Conservation (phyloP, 2,888 invertebrate genomes). For the Trachelus troglodyta region DNA sequence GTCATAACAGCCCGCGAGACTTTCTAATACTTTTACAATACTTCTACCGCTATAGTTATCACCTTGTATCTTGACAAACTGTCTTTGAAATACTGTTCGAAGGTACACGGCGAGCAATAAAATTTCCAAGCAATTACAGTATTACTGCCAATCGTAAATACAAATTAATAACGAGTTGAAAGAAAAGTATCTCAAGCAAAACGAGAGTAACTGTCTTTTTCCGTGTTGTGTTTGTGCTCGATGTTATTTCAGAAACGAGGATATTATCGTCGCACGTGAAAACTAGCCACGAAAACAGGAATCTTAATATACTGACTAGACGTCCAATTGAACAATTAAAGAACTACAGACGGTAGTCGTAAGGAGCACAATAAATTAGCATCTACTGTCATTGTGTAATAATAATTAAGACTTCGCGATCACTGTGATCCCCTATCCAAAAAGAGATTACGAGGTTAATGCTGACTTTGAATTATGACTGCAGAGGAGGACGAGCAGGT, state of each 20-base stretch:
- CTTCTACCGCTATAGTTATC: neutral
- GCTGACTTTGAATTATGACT: neutral
- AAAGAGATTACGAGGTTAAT: neutral
- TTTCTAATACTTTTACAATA: neutral
- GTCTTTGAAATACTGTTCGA: neutral
- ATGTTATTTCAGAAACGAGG: slow-evolving; percentile 19
- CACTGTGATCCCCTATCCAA: neutral
- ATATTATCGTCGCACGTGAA: neutral
- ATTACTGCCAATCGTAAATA: neutral
- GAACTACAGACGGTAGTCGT: neutral
- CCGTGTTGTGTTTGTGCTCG: slow-evolving; percentile 13
- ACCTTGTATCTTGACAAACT: neutral
- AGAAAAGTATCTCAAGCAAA: neutral
- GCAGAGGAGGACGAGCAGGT: neutral
- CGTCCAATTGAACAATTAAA: slow-evolving; percentile 13
- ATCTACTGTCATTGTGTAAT: neutral
- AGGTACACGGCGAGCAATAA: neutral
- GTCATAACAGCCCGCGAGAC: neutral
- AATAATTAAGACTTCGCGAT: slow-evolving; percentile 26
- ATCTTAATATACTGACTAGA: neutral
- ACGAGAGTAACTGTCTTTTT: neutral
- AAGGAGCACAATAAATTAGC: neutral
- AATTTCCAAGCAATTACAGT: neutral
- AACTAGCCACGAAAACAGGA: slow-evolving; percentile 13
- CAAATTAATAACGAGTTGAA: neutral